Conservation (phyloP, 2,888 invertebrate species). For the Mechanitis messenoides region DNA sequence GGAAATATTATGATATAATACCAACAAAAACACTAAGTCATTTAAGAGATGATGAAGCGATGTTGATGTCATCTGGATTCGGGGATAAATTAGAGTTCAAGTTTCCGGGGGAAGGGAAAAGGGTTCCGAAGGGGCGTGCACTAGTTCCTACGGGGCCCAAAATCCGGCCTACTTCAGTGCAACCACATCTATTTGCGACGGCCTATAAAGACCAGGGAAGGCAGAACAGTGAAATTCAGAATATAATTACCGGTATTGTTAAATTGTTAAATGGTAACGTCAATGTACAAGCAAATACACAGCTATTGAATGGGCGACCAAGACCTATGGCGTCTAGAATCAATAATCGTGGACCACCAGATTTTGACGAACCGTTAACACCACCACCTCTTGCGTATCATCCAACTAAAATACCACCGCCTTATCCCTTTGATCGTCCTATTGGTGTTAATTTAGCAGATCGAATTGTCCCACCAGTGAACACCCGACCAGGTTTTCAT, state of each 20-base stretch:
- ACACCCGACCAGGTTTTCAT: slow-evolving; percentile 76
- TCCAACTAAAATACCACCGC: slow-evolving; percentile 77
- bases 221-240: slow-evolving; percentile 84
- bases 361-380: slow-evolving; percentile 76
- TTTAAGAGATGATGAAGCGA: slow-evolving; percentile 54
- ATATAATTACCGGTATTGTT: slow-evolving; percentile 92
- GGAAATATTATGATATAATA: slow-evolving; percentile 72
- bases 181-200: slow-evolving; percentile 74
- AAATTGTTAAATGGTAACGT: slow-evolving; percentile 92
- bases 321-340: slow-evolving; percentile 86
- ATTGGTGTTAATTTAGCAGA: slow-evolving; percentile 84
- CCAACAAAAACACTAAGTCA: slow-evolving; percentile 73
- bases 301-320: slow-evolving; percentile 76
- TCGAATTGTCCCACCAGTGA: slow-evolving; percentile 80
- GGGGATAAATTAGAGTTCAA: slow-evolving; percentile 65
- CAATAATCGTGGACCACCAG: slow-evolving; percentile 93
- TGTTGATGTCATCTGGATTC: slow-evolving; percentile 56
- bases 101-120: slow-evolving; percentile 84
- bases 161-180: slow-evolving; percentile 72
- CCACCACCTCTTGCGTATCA: slow-evolving; percentile 63
- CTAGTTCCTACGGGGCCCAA: slow-evolving; percentile 82
- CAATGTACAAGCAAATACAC: slow-evolving; percentile 87
- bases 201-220: slow-evolving; percentile 62
- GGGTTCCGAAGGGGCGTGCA: slow-evolving; percentile 84
- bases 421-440: slow-evolving; percentile 86